phyloP scores from a whole-genome alignment of 2,113 vertebrate species.

The Anhinga rufa region DNA sequence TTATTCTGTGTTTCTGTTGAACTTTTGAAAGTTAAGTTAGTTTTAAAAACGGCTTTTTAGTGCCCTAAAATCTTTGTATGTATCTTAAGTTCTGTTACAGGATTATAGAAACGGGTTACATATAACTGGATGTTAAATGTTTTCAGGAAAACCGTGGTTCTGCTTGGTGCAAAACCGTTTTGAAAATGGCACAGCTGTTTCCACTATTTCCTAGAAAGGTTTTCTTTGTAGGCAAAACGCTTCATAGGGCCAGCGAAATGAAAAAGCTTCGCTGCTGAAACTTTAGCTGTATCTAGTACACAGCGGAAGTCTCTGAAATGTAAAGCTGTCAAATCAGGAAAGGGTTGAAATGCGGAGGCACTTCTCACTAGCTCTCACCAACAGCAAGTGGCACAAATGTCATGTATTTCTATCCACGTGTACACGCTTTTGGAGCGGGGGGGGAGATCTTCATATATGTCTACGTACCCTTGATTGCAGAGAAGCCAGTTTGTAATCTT shows the following conservation, averaged over 20 bases:
- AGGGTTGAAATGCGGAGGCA: neutral
- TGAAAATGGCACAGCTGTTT: fast-evolving
- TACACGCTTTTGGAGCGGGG: neutral
- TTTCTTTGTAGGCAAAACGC: neutral
- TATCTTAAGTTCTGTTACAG: neutral
- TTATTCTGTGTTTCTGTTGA: neutral
- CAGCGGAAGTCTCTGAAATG: neutral
- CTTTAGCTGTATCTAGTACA: neutral
- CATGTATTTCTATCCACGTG: fast-evolving
- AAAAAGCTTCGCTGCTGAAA: neutral
- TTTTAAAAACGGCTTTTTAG: neutral
- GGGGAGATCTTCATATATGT: fast-evolving
- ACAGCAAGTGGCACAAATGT: too few relatives aligned
- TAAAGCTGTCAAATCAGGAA: neutral
- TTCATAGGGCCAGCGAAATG: neutral
- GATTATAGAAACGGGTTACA: fast-evolving
- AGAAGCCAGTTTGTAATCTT: too few relatives aligned
- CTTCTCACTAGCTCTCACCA: neutral
- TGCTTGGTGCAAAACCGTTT: neutral
- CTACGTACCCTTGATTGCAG: too few relatives aligned
- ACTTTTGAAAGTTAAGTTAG: neutral
- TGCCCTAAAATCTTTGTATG: fast-evolving
- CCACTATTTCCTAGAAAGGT: neutral
- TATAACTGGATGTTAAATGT: fast-evolving
- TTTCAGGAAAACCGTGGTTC: neutral